Percentiles rank a stretch among this genome's conserved stretches.
These are phyloP conservation scores for Diabrotica balteata DNA, from an alignment of 2,888 invertebrate genomes.

Conservation along the genomic window DNA sequence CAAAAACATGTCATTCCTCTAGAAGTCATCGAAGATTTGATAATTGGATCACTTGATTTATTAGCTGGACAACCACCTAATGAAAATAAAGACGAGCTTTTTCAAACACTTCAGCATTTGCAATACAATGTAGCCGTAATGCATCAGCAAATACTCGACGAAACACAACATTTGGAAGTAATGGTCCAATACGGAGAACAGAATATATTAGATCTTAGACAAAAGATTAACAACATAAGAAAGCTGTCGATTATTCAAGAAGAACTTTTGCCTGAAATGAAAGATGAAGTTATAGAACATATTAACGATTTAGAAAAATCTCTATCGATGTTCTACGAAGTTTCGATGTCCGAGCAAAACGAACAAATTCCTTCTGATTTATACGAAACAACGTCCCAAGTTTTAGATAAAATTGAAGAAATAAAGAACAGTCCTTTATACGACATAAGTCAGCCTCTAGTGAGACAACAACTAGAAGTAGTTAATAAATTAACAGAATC, in stretches of 20 bases:
- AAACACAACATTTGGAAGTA: slow-evolving; percentile 44
- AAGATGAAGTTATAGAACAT: slow-evolving; percentile 45
- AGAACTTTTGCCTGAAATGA: slow-evolving; percentile 40
- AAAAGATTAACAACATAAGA: slow-evolving; percentile 52
- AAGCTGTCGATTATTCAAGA: slow-evolving; percentile 49
- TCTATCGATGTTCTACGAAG: slow-evolving; percentile 50
- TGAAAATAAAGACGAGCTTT: slow-evolving; percentile 38
- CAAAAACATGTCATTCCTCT: slow-evolving; percentile 63
- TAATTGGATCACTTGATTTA: slow-evolving; percentile 62
- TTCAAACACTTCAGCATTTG: slow-evolving; percentile 48
- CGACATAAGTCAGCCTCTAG: slow-evolving; percentile 42
- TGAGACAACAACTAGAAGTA: slow-evolving; percentile 48
- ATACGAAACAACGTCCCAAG: slow-evolving; percentile 50
- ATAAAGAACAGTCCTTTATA: slow-evolving; percentile 48
- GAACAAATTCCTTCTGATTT: slow-evolving; percentile 49
- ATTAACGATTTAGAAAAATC: slow-evolving; percentile 51
- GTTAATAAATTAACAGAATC: slow-evolving; percentile 50
- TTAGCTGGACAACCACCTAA: slow-evolving; percentile 37
- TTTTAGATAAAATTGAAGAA: slow-evolving; percentile 53
- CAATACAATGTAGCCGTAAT: slow-evolving; percentile 54
- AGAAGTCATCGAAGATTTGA: slow-evolving; percentile 64
- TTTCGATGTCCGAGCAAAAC: slow-evolving; percentile 45
- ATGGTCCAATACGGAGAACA: slow-evolving; percentile 37
- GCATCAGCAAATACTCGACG: slow-evolving; percentile 53
- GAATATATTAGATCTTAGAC: slow-evolving; percentile 50